A percentile compares a stretch with the other conserved stretches of the same genome.
Conservation (phyloP, 2,113 vertebrate species). For the Pitta sordida region DNA sequence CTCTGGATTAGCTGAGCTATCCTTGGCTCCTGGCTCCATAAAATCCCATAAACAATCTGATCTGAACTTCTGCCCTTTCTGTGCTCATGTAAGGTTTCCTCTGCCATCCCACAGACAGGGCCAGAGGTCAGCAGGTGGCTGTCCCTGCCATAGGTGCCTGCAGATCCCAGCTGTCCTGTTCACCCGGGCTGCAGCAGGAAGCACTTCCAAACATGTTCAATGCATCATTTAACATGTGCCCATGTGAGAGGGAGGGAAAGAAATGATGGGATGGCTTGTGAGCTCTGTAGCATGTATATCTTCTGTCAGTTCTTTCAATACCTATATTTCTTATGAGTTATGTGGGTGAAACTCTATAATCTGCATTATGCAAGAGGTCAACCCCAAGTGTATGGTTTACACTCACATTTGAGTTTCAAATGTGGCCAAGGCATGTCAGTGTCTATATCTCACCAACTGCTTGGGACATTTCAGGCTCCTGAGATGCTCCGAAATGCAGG, state of each 20-base stretch:
- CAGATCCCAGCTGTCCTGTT: background rate
- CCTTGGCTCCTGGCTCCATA: slow-evolving; percentile 40
- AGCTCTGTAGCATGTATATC: background rate
- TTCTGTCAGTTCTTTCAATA: background rate
- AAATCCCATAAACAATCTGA: slow-evolving; percentile 49
- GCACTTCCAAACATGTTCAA: background rate
- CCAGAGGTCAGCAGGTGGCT: slow-evolving; percentile 27
- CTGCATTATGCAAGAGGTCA: slow-evolving; percentile 1
- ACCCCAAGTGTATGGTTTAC: background rate
- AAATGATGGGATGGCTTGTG: background rate
- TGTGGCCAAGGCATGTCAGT: background rate
- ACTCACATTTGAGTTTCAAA: background rate
- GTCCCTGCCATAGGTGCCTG: background rate
- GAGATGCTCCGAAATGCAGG: background rate
- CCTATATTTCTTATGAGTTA: background rate
- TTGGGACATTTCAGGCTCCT: background rate
- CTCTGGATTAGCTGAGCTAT: slow-evolving; percentile 56
- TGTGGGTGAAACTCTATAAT: background rate
- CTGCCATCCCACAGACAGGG: background rate
- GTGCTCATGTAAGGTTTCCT: background rate
- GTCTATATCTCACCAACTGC: background rate
- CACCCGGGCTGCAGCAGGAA: background rate
- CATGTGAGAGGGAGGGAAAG: background rate
- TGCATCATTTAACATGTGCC: background rate
- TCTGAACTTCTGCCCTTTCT: slow-evolving; percentile 63